These are phyloP conservation scores for Ctena decussata DNA, from an alignment of 2,888 invertebrate species.

Conservation along the genomic window DNA sequence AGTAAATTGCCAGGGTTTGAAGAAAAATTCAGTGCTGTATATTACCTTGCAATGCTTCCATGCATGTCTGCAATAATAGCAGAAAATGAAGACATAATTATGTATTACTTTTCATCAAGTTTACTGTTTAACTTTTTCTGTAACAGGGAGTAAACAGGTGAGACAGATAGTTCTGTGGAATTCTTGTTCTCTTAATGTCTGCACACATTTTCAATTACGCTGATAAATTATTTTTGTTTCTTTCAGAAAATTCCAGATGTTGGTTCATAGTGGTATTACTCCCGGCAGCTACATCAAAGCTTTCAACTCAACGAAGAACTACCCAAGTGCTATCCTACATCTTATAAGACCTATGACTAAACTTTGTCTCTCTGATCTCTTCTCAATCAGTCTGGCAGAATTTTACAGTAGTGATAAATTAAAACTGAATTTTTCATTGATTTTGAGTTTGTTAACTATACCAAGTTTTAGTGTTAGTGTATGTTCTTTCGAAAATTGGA, in stretches of 20 bases:
- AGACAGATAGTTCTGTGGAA: no score
- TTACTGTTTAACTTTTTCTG: no score
- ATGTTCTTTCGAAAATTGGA: not conserved
- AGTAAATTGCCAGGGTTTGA: no score
- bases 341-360: constrained; percentile 81
- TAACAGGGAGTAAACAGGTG: no score
- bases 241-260: constrained; percentile 63
- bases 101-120: no score
- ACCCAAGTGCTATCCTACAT: constrained; percentile 66
- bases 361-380: constrained; percentile 78
- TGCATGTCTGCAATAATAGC: no score
- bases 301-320: constrained; percentile 21
- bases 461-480: not conserved
- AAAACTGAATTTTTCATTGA: constrained; percentile 22
- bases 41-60: no score
- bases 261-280: constrained; percentile 24
- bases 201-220: no score
- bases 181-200: no score
- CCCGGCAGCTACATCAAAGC: constrained; percentile 31
- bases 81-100: no score
- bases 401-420: constrained; percentile 81
- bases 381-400: constrained; percentile 79
- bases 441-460: not conserved
- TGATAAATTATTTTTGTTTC: not conserved
- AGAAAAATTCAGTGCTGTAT: no score